phyloP scores from a whole-genome alignment of 2,888 invertebrate genomes.

The Rhagonycha fulva region DNA sequence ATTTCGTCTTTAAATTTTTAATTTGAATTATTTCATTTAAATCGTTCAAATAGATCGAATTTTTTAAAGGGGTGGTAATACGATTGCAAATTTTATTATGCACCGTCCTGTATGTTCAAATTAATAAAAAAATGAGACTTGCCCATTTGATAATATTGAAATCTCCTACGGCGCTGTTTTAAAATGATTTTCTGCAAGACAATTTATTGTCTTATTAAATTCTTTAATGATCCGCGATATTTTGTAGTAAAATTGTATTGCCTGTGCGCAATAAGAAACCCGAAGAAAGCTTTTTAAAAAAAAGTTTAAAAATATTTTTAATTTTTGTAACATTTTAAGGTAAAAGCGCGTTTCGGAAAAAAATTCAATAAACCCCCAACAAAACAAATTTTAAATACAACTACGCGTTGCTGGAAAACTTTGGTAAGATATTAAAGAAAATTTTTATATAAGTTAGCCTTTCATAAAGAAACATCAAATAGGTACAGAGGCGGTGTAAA shows the following conservation, averaged over 20 bases:
- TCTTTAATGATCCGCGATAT: neutral
- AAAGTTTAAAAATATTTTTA: neutral
- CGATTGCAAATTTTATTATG: too few relatives aligned
- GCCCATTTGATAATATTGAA: too few relatives aligned
- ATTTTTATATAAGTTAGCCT: slow-evolving; percentile 51
- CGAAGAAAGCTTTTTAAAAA: neutral
- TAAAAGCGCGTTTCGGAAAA: neutral
- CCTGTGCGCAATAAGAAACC: neutral
- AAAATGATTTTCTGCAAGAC: too few relatives aligned
- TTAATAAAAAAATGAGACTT: too few relatives aligned
- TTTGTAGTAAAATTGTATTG: neutral
- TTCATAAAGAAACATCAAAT: slow-evolving; percentile 47
- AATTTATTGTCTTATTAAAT: too few relatives aligned
- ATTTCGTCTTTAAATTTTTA: too few relatives aligned
- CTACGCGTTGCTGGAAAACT: slow-evolving; percentile 10
- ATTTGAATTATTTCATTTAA: too few relatives aligned
- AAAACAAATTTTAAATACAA: neutral
- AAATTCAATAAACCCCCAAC: neutral
- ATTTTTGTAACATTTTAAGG: neutral
- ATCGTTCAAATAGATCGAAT: too few relatives aligned
- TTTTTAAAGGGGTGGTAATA: too few relatives aligned
- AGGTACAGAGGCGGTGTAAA: slow-evolving; percentile 42
- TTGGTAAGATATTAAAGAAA: slow-evolving; percentile 47
- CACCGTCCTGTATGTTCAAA: too few relatives aligned
- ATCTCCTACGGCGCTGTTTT: too few relatives aligned